phyloP scores from a whole-genome alignment of 2,113 vertebrate species.

The Maccullochella peelii region DNA sequence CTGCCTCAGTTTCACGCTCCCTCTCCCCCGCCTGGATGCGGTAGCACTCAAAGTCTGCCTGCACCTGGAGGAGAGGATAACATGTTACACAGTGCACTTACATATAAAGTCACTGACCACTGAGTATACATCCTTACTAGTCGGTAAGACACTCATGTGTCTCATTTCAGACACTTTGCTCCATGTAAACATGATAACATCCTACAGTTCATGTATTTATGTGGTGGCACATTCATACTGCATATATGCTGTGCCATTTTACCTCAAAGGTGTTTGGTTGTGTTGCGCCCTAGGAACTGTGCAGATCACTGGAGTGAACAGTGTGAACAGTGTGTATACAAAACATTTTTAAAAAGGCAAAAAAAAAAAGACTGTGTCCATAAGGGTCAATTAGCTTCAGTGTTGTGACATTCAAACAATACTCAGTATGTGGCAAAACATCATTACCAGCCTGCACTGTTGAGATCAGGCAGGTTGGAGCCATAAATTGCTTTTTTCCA shows the following conservation, averaged over 20 bases:
- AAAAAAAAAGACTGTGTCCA: conserved; percentile 16
- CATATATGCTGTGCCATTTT: not conserved
- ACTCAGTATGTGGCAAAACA: conserved; percentile 25
- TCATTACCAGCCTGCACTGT: conserved; percentile 25
- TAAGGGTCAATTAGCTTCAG: conserved; percentile 9
- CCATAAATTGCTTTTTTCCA: not conserved
- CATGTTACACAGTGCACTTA: not conserved
- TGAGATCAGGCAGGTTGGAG: not conserved
- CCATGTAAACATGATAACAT: not conserved
- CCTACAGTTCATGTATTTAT: not conserved
- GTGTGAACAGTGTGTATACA: not conserved
- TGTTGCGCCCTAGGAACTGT: not conserved
- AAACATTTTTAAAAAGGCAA: not conserved
- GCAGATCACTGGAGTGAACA: not conserved
- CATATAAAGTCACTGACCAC: not conserved
- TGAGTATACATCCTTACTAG: not conserved
- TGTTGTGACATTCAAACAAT: conserved; percentile 31
- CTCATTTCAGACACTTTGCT: not conserved
- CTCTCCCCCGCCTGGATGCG: conserved; percentile 82
- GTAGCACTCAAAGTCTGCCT: conserved; percentile 79
- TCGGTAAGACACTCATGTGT: not conserved
- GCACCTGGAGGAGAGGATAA: conserved; percentile 66
- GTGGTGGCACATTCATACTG: not conserved
- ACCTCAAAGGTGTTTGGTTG: not conserved
- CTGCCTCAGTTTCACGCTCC: conserved; percentile 75